A percentile compares a stretch with the other conserved stretches of the same genome.
phyloP scores from a whole-genome alignment of 2,113 vertebrate species.

The Nicator chloris region DNA sequence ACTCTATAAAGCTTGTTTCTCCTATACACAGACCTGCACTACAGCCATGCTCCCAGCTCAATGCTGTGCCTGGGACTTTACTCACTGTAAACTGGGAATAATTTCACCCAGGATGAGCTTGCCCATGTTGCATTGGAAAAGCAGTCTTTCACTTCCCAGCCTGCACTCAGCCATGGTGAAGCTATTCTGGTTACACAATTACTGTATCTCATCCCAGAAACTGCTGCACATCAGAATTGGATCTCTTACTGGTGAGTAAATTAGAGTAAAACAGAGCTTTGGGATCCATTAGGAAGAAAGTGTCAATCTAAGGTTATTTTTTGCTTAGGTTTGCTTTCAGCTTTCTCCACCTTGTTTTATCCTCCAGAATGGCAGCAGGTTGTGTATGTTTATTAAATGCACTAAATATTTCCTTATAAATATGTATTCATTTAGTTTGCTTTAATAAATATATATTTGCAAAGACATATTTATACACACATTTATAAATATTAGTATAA shows the following conservation, averaged over 20 bases:
- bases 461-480: background rate
- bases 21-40: background rate
- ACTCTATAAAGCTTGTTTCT: background rate
- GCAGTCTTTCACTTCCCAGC: background rate
- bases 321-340: background rate
- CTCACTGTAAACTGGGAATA: background rate
- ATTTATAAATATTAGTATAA: constrained; percentile 50
- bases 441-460: constrained; percentile 25
- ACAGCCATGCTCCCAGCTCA: background rate
- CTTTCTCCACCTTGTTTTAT: constrained; percentile 30
- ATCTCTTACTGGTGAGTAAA: constrained; percentile 3
- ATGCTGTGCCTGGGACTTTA: background rate
- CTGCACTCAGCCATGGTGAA: background rate
- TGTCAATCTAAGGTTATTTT: constrained; percentile 48
- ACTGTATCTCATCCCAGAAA: background rate
- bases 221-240: background rate
- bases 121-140: background rate
- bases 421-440: constrained; percentile 27
- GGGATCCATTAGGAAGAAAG: constrained; percentile 16
- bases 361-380: constrained; percentile 7
- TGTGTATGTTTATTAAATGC: constrained; percentile 41
- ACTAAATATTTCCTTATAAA: constrained; percentile 46
- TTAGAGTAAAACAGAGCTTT: constrained; percentile 23
- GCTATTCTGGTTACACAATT: constrained; percentile 6
- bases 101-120: background rate